Base-by-base conservation (phyloP, 37 sponge, comb jelly and placozoan genomes). In the Dysidea cf. avara region DNA sequence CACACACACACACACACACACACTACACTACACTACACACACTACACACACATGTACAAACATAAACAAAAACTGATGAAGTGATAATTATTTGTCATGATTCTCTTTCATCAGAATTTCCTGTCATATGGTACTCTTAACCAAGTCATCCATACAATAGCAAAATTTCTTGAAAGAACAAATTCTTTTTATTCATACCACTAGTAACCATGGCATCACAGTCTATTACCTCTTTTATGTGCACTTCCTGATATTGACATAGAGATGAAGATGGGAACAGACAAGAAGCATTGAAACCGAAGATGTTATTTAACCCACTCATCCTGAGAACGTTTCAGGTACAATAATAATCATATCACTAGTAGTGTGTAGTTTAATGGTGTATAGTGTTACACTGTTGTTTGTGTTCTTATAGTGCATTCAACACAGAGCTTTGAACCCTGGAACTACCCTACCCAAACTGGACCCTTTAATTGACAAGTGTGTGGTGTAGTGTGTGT, bases 251-350 rank as follows among this genome's bases (percentile, higher is more conserved):
- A 32, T 70, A n/a, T n/a, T n/a, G n/a, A n/a, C n/a, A 2, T 39
- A 93, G 91, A 4, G 83, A 93, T 54, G 86, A 81, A 34, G 77
- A 68, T 64, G 91, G 91, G 24, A 72, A 69, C 7, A 13, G 39
- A 11, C 53, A 56, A 52, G 96, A 91, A 26, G 88, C 78, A 17
- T 62, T 91, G 39, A 52, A 91, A 47, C 85, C 96, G 17, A 91
- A 87, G 56, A 24, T 40, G 40, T 84, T 66, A 21, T 69, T 62
- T 61, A 95, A 95, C 61, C 96, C 96, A 22, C 51, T 91, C 48
- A 75, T 91, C 0, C 96, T 91, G 65, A 48, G 92, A 47, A 69
- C 68, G 0, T 95, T 83, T 46, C 95, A 93, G 78, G 87, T 81
- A 21, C 59, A 31, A 31, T 34, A 69, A 28, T 60, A 24, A 4